Percentiles rank a stretch among this genome's conserved stretches.
phyloP scores from a whole-genome alignment of 2,113 vertebrate genomes.

The Sinocyclocheilus maitianheensis region DNA sequence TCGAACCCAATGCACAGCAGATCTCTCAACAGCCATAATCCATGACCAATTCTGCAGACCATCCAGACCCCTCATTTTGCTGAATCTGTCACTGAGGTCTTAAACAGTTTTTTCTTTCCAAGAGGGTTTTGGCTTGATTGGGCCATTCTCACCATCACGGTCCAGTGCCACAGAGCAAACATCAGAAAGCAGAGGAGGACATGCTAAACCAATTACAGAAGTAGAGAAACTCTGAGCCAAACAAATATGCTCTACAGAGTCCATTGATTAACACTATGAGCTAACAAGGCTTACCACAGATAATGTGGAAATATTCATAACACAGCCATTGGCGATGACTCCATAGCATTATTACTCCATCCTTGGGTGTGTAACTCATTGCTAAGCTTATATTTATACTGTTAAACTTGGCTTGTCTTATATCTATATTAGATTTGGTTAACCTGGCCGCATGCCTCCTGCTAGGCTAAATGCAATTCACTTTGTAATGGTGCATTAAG shows the following conservation, averaged over 20 bases:
- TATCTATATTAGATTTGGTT: neutral
- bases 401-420: neutral
- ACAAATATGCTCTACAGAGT: neutral
- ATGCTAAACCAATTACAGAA: conserved; percentile 64
- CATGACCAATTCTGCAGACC: neutral
- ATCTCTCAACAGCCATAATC: neutral
- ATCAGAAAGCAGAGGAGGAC: neutral
- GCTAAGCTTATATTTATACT: neutral
- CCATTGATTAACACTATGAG: neutral
- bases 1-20: neutral
- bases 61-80: neutral
- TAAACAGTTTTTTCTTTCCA: neutral
- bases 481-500: conserved; percentile 3
- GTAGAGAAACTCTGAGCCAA: conserved; percentile 50
- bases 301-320: neutral
- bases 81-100: neutral
- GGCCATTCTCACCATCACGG: neutral
- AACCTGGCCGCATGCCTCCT: conserved; percentile 15
- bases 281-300: conserved; percentile 24
- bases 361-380: neutral
- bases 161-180: conserved; percentile 16
- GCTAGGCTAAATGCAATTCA: conserved; percentile 14
- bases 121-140: conserved; percentile 5
- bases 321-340: neutral
- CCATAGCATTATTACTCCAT: neutral